Evolutionary conservation across 2,113 vertebrate species (phyloP), one percentile per base, ranked within the genome.

Genomic region (Proteles cristata): DNA sequence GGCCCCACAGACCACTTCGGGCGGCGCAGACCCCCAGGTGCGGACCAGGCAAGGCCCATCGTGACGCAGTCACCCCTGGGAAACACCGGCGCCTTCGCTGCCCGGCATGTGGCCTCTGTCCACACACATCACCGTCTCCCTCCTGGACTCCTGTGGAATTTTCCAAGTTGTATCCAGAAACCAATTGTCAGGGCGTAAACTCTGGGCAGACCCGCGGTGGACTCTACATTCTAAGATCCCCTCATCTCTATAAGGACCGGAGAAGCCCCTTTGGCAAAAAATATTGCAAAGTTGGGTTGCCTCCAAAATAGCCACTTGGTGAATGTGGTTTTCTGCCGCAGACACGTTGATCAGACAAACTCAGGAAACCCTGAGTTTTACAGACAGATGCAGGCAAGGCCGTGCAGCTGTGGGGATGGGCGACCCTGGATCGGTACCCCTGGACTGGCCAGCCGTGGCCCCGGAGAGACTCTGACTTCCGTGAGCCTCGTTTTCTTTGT

Each of bases 401-500:
- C 2, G 0, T 4, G 26, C n/a, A 7, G 53, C 61, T 0, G 0
- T 2, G 11, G 10, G 19, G 9, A 21, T 25, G 23, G 0, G 48
- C 17, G 35, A 2, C 1, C 53, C 25, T 4, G 87, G 5, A 23
- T 48, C 12, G 0, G 66, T 0, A 11, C 33, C 68, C 26, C 3
- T 4, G 86, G 39, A 17, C 4, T 9, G 48, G 28, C 4, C 15
- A 0, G 17, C 39, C 0, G 0, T 8, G 61, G 31, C 43, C 0
- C 0, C 0, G 8, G 53, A 35, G 31, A 63, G 50, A 21, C 12
- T 73, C 25, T 16, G 43, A 23, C 74, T 71, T 31, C 84, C 2
- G 2, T 0, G 1, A 55, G 69, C 25, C 94, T 55, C 43, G 0
- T 10, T 55, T 33, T 12, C 69, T n/a, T 26, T 4, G 2, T 28